phyloP scores from a whole-genome alignment of 2,113 vertebrate species.

The Chelonoidis abingdonii region DNA sequence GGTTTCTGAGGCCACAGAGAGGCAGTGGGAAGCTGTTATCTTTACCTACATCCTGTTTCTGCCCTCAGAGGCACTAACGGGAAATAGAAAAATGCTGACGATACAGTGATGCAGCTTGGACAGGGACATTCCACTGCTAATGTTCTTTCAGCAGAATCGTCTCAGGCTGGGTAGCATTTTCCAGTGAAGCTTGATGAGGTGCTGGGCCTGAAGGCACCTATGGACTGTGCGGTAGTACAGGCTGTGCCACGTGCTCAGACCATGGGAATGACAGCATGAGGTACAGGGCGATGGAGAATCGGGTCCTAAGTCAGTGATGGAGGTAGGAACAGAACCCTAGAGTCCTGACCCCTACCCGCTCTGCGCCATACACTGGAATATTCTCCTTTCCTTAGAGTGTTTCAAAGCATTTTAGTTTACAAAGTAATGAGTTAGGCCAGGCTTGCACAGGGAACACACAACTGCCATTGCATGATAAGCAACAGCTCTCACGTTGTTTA shows the following conservation, averaged over 20 bases:
- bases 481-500: background rate
- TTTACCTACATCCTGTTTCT: background rate
- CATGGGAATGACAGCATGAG: background rate
- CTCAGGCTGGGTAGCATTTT: background rate
- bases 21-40: background rate
- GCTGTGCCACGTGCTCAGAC: background rate
- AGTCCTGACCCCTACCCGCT: background rate
- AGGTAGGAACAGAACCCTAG: background rate
- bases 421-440: background rate
- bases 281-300: background rate
- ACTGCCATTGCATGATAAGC: background rate
- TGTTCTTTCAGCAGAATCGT: background rate
- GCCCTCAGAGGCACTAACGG: background rate
- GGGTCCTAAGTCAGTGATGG: background rate
- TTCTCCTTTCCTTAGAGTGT: background rate
- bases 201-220: background rate
- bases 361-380: background rate
- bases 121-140: background rate
- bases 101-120: background rate
- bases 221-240: no score
- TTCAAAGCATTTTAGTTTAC: background rate
- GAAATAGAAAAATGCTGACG: background rate
- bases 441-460: background rate
- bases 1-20: accelerated
- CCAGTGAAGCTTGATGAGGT: background rate